Base-by-base conservation (phyloP, 2,797 vertebrate genomes). In the Falco biarmicus region DNA sequence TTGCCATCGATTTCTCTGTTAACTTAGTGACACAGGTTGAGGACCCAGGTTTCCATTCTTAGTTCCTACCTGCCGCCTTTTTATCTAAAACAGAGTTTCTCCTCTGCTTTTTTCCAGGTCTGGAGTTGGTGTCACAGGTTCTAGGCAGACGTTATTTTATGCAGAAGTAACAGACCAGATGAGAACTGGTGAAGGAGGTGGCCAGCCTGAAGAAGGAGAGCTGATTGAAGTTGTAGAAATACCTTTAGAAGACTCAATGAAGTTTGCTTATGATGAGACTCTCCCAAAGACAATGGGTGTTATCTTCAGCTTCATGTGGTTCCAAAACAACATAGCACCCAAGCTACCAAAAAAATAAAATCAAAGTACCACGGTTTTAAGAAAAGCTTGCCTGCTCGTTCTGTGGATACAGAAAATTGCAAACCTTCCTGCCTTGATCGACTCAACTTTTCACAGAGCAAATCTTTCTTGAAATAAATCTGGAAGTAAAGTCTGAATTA, bases 81-180 rank as follows among this genome's bases (percentile, higher is more conserved):
- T 73, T 81, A 3, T 69, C 22, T 90, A 84, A 89, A 81, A 2
- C 29, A 21, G 69, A 59, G 17, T 69, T 85, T 81, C 3, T 24
- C 56, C 19, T 94, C 47, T 63, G 20, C 32, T 90, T 71, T 81
- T 64, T 89, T n/a, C 4, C 96, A 99, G 99, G 98, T 98, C 99
- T 60, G 99, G 99, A 13, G 99, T 99, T 47, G 99, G 99, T 10
- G 98, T 99, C 93, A 98, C 98, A 0, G 98, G 99, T 13, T 97
- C 99, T 93, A 99, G 97, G 96, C 99, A 99, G 98, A 99, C 99
- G 20, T 98, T 99, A 98, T 99, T 99, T 97, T 99, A 99, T 3
- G 98, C 98, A 1, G 99, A 99, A 97, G 99, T 99, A 94, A 99
- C 99, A 0, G 99, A 99, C 2, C 98, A 98, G 96, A 99, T 99